Evolutionary conservation across 1,140 invertebrate genomes (phyloP), one percentile per base, ranked within the genome.

Genomic region (Pararge aegeria): DNA sequence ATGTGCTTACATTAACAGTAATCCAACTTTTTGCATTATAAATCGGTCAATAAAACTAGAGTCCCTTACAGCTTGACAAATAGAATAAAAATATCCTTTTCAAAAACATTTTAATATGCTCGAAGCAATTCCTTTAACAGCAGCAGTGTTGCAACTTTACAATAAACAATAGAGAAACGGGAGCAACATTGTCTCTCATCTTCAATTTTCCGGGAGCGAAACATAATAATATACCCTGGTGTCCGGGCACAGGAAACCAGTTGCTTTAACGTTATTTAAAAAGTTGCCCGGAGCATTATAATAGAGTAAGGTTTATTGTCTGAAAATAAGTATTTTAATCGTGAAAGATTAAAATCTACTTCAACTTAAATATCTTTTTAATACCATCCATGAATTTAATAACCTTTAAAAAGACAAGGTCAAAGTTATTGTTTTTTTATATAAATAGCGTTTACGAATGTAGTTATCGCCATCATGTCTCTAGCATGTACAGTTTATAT

Each of bases 251-350:
- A 34, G 27, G 16, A 19, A 55, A 46, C 38, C 27, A 30, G 37
- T 42, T 13, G 51, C 20, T 54, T 24, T 30, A 44, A 46, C 29
- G 40, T 44, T 46, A 46, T 46, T 55, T 55, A 20, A 55, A 46
- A 55, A 55, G 29, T 30, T 34, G 30, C 10, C 30, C 30, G 30
- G 30, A 34, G 30, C 30, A 34, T 34, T 34, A 34, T 34, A 34
- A 34, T 12, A 12, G 10, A 12, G 30, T n/a, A 34, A 7, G 24
- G 2, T 24, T 24, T 34, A 34, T 12, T 34, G 10, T 12, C 3
- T 34, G 10, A 27, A 1, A 34, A 34, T 7, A 34, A 34, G 30
- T 6, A 34, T 1, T 3, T 10, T 3, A 12, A 10, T 34, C 2
- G 1, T 10, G n/a, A 12, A 1, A 34, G 10, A 1, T 10, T 12